These are phyloP conservation scores for Mythimna albipuncta DNA, from an alignment of 2,888 invertebrate genomes.

Conservation along the genomic window DNA sequence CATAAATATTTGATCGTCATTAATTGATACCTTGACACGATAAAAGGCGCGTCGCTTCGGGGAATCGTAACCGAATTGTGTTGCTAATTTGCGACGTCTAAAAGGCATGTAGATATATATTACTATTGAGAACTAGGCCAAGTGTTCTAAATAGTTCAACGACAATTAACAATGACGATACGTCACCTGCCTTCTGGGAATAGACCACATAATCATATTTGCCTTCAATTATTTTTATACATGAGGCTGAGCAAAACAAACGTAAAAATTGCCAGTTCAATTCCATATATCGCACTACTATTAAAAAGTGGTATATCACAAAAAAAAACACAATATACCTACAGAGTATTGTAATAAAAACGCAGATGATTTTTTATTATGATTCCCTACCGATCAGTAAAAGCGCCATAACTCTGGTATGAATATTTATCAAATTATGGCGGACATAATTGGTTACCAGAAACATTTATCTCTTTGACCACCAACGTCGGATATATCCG, in stretches of 20 bases:
- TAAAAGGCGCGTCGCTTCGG: slow-evolving; percentile 43
- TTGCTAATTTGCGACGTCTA: slow-evolving; percentile 45
- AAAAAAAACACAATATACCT: no score
- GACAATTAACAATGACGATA: slow-evolving; percentile 35
- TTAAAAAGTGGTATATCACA: background rate
- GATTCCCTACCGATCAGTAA: background rate
- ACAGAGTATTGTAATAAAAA: background rate
- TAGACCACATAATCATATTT: slow-evolving; percentile 6
- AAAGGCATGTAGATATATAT: slow-evolving; percentile 33
- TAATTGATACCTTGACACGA: slow-evolving; percentile 53
- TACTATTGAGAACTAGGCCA: slow-evolving; percentile 40
- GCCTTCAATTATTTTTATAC: slow-evolving; percentile 10
- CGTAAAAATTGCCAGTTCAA: background rate
- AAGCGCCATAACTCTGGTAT: background rate
- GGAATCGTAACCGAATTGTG: slow-evolving; percentile 48
- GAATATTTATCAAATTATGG: background rate
- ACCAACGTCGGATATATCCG: no score
- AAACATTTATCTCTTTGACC: background rate
- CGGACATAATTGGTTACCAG: background rate
- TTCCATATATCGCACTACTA: background rate
- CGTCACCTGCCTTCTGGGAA: slow-evolving; percentile 47
- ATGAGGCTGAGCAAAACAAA: background rate
- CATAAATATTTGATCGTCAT: slow-evolving; percentile 44
- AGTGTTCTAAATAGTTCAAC: slow-evolving; percentile 42
- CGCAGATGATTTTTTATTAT: background rate